Evolutionary conservation across 1,140 invertebrate genomes (phyloP).

Genomic region (Eulimnadia texana): DNA sequence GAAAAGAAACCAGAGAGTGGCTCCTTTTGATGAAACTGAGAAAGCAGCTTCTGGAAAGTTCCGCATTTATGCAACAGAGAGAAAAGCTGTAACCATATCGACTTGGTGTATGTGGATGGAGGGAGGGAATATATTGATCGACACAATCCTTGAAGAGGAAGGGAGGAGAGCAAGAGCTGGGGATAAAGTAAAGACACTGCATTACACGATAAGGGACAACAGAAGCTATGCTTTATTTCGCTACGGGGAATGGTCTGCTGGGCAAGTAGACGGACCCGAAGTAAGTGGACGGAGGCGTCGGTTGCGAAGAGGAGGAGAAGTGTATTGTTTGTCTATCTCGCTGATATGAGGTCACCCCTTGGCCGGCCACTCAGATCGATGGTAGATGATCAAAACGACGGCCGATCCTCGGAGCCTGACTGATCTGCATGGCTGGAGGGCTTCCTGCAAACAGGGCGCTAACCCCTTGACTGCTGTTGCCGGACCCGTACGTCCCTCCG

Average conservation of each 20-base stretch:
- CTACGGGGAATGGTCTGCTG: not conserved
- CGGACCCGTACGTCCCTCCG: constrained; percentile 1
- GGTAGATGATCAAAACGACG: constrained; percentile 15
- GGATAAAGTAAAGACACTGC: too few species aligned
- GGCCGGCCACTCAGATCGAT: constrained; percentile 14
- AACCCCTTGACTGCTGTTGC: constrained; percentile 1
- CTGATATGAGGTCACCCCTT: constrained; percentile 3
- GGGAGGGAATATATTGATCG: too few species aligned
- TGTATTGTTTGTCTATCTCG: not conserved
- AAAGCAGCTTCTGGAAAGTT: too few species aligned
- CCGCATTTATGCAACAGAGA: too few species aligned
- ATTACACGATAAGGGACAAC: not conserved
- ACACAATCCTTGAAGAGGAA: too few species aligned
- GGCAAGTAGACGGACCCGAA: not conserved
- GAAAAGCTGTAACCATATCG: too few species aligned
- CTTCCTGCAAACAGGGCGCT: constrained; percentile 1
- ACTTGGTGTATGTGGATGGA: too few species aligned
- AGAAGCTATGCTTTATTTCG: not conserved
- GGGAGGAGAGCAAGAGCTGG: too few species aligned
- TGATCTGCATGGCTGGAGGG: constrained; percentile 12
- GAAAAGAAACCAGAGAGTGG: too few species aligned
- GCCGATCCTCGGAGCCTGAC: constrained; percentile 12
- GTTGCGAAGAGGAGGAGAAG: too few species aligned
- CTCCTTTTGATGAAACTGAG: too few species aligned
- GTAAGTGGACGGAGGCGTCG: too few species aligned